Conservation (phyloP, 2,888 invertebrate genomes). For the Heliconius hortense region DNA sequence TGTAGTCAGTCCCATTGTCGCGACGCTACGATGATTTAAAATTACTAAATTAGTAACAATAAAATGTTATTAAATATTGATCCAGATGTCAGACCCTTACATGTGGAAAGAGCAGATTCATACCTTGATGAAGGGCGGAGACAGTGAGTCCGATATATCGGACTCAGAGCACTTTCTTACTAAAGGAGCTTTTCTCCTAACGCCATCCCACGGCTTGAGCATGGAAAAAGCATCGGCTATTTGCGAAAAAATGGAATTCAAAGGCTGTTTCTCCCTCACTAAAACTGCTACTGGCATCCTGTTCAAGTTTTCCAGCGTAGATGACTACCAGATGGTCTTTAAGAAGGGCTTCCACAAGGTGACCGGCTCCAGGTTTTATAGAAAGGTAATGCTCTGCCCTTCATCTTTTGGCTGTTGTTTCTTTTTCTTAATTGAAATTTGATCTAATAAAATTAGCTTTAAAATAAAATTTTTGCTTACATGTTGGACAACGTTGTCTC, state of each 20-base stretch:
- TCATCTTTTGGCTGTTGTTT: slow-evolving; percentile 36
- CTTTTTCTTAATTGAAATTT: not conserved
- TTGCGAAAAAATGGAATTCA: slow-evolving; percentile 94
- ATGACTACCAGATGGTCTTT: slow-evolving; percentile 92
- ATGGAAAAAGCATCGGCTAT: slow-evolving; percentile 93
- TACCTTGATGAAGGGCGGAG: slow-evolving; percentile 86
- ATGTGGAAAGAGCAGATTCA: slow-evolving; percentile 80
- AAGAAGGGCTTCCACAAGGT: slow-evolving; percentile 94
- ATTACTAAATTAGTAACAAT: not conserved
- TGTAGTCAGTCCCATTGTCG: too few species aligned
- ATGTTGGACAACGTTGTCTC: not conserved
- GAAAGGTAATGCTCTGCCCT: slow-evolving; percentile 84
- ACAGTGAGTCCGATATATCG: slow-evolving; percentile 90
- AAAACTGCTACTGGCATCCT: slow-evolving; percentile 94
- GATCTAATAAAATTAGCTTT: not conserved
- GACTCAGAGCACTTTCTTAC: slow-evolving; percentile 89
- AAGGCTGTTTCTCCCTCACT: slow-evolving; percentile 92
- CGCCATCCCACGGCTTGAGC: slow-evolving; percentile 92
- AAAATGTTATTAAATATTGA: slow-evolving; percentile 29
- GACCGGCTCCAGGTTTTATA: slow-evolving; percentile 91
- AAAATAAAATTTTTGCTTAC: not conserved
- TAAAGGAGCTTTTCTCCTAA: slow-evolving; percentile 91
- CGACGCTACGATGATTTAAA: not conserved
- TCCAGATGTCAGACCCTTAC: slow-evolving; percentile 77
- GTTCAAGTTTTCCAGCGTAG: slow-evolving; percentile 93